Base-by-base conservation (phyloP, 2,797 vertebrate genomes). In the Pelodytes ibericus region DNA sequence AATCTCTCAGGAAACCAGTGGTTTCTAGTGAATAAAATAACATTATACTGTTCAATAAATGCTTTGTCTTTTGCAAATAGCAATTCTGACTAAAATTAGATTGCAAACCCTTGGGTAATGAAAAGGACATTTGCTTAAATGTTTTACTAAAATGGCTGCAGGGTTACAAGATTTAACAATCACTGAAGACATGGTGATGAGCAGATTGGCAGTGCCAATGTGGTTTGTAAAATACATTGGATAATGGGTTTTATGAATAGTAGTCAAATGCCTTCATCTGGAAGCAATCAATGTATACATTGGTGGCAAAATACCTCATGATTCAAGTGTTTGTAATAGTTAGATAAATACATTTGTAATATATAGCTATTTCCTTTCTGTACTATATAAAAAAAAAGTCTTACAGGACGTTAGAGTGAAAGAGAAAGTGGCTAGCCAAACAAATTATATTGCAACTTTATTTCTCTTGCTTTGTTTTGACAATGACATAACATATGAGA, bases 401-500 rank as follows among this genome's bases (percentile, higher is more conserved):
- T 36, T 11, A 36, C 11, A n/a, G n/a, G 11, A 36, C 33, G 11
- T 6, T 36, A 36, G 11, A 6, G 33, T 6, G 33, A 36, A 36
- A n/a, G n/a, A n/a, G n/a, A n/a, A n/a, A n/a, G n/a, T n/a, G n/a
- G n/a, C n/a, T n/a, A n/a, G n/a, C n/a, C n/a, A n/a, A 5, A 36
- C 33, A 36, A 36, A 36, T 11, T 36, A 36, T 36, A 36, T 11
- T 36, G 5, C 11, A 36, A 6, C 33, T 36, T 36, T 36, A 5
- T 36, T 6, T 36, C 33, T 36, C 11, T 65, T 31, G 56, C 27
- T 31, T 26, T 24, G 68, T 58, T 53, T n/a, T 70, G 44, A 61
- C 41, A 39, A 22, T 29, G 41, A 39, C 24, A 69, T 69, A 75
- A 51, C 61, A 26, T 22, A 39, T 62, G 44, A 30, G 33, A 29